phyloP scores from a whole-genome alignment of 2,888 invertebrate species.

The Eupithecia dodoneata region DNA sequence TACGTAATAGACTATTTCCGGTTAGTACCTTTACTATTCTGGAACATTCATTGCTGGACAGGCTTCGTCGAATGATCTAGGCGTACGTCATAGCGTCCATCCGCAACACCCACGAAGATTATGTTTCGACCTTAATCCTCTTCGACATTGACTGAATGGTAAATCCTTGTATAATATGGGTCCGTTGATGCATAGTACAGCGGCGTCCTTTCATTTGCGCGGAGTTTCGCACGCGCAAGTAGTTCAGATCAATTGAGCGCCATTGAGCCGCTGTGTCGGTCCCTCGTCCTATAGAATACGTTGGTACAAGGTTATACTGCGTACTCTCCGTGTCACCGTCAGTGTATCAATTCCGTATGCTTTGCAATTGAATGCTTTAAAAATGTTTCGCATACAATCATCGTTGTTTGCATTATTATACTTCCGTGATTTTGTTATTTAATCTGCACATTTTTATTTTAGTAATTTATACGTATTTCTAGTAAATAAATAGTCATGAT shows the following conservation, averaged over 20 bases:
- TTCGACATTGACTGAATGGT: conserved; percentile 40
- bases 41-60: conserved; percentile 29
- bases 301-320: conserved; percentile 73
- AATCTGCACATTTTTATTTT: background rate
- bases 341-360: conserved; percentile 50
- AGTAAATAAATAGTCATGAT: background rate
- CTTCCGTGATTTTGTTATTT: conserved; percentile 13
- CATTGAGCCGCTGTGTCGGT: conserved; percentile 67
- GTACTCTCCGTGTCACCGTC: conserved; percentile 54
- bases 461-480: background rate
- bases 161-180: conserved; percentile 42
- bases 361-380: conserved; percentile 50
- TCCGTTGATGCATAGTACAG: conserved; percentile 53
- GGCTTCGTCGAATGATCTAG: conserved; percentile 30
- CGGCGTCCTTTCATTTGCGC: conserved; percentile 63
- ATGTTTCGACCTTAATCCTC: conserved; percentile 40
- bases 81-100: conserved; percentile 37
- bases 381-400: conserved; percentile 32
- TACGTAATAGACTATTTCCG: conserved; percentile 54
- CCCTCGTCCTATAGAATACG: conserved; percentile 68
- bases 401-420: conserved; percentile 23
- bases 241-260: conserved; percentile 79
- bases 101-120: conserved; percentile 38
- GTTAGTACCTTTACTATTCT: conserved; percentile 34
- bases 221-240: conserved; percentile 77